Base-by-base conservation (phyloP, 2,797 vertebrate genomes). In the Trachurus trachurus region DNA sequence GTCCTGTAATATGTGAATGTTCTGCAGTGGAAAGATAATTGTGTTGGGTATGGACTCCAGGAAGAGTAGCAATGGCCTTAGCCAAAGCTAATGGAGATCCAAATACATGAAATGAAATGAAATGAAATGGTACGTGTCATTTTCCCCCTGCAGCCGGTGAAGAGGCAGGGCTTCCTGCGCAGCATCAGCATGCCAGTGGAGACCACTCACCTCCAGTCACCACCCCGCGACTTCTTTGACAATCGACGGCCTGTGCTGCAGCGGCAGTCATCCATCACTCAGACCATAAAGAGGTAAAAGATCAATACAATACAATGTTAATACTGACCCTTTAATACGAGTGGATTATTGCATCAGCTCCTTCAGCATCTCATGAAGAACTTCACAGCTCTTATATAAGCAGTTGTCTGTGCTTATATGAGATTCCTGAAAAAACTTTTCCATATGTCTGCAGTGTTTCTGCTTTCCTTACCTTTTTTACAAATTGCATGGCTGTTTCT, bases 131-230 rank as follows among this genome's bases (percentile, higher is more conserved):
- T 16, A 2, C 53, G 52, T 19, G 0, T 69, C 21, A 17, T 45
- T 42, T 58, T 29, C 34, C 8, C 42, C 1, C 1, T 67, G 59
- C 80, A 99, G 97, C 95, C 97, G 17, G 75, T 94, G 47, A 96
- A 96, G 89, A 96, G 97, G 56, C 98, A 98, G 90, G 94, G 94
- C 1, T 99, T 97, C 92, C 91, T 98, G 82, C 96, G 98, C 45
- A 99, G 98, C 0, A 94, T 98, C 83, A 99, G 98, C 91, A 97
- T 99, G 97, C 98, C 98, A 0, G 96, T 96, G 0, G 98, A 99
- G 91, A 95, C 94, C 6, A 94, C 93, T 65, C 96, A 96, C 4
- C 93, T 95, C 31, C 93, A 95, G 26, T 96, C 98, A 8, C 96
- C 97, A 1, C 95, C 93, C 4, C 93, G 93, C 0, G 95, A 96